phyloP scores from a whole-genome alignment of 2,888 invertebrate species.

The Pollenia amentaria region DNA sequence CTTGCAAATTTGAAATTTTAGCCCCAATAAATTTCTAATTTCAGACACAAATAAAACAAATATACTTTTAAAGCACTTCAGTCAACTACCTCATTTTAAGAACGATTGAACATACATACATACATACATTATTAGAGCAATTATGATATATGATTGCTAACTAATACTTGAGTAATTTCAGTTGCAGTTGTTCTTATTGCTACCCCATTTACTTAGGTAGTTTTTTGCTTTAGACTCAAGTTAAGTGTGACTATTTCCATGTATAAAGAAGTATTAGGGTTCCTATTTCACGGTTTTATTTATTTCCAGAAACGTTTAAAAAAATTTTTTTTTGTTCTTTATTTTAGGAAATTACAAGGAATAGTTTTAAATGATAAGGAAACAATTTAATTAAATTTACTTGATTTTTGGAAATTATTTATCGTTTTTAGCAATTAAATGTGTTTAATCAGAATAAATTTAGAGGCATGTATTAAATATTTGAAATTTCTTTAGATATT shows the following conservation, averaged over 20 bases:
- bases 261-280: too few species aligned
- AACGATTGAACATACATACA: background rate
- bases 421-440: too few species aligned
- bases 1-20: background rate
- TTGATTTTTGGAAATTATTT: too few species aligned
- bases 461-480: too few species aligned
- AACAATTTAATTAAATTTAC: too few species aligned
- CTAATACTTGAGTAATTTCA: conserved; percentile 25
- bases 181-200: conserved; percentile 27
- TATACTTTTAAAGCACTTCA: background rate
- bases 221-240: conserved; percentile 4
- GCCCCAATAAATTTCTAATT: background rate
- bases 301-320: too few species aligned
- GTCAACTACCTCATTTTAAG: background rate
- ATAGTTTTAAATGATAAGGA: too few species aligned
- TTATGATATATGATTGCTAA: conserved; percentile 18
- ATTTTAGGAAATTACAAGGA: too few species aligned
- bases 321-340: too few species aligned
- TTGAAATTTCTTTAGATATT: too few species aligned
- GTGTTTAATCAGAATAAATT: too few species aligned
- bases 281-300: too few species aligned
- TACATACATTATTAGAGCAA: background rate
- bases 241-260: conserved; percentile 18
- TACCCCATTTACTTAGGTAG: conserved; percentile 15
- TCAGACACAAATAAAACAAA: background rate